Base-by-base conservation (phyloP, 2,888 invertebrate species). In the Beris chalybata region DNA sequence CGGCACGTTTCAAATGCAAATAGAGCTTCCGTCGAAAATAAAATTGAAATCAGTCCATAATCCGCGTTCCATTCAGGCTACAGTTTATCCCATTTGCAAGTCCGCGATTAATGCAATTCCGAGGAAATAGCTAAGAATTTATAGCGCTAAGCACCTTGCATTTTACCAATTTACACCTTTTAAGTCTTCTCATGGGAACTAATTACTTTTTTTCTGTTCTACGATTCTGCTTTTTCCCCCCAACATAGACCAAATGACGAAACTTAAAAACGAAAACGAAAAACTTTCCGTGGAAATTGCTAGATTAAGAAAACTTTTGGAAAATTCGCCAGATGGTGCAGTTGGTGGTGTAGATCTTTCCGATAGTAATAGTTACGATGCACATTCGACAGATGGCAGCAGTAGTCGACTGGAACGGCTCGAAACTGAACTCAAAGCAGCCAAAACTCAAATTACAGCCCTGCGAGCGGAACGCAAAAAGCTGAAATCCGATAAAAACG, bases 401-500 rank as follows among this genome's bases (percentile, higher is more conserved):
- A 76, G 64, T 72, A 81, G 70, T 76, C 85, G 75, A 83, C 82
- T 67, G 75, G 87, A 76, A 75, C 87, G 73, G 81, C 72, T 81
- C 54, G 81, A 81, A 67, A 75, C 79, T 73, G 81, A 83, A 75
- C 72, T 79, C 63, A 78, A 79, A 65, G 73, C 75, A 56, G 78
- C 79, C 3, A 80, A 79, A 73, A 77, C 75, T 54, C 79, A 80
- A 70, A 71, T 81, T 55, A 69, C 77, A 85, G 93, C 91, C 65
- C 83, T 96, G 76, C 94, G 95, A 79, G 89, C 91, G 68, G 96
- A 97, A 81, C 86, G 95, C 70, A 93, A 95, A 81, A 86, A 94
- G 71, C 84, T 96, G 77, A 93, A 95, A 82, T 91, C 93, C 12
- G 96, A 97, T 82, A 95, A 95, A 82, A 91, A 92, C 77, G 96